Percentiles rank a stretch among this genome's conserved stretches.
phyloP scores from a whole-genome alignment of 2,888 invertebrate species.

The Cataglyphis altisquamis region DNA sequence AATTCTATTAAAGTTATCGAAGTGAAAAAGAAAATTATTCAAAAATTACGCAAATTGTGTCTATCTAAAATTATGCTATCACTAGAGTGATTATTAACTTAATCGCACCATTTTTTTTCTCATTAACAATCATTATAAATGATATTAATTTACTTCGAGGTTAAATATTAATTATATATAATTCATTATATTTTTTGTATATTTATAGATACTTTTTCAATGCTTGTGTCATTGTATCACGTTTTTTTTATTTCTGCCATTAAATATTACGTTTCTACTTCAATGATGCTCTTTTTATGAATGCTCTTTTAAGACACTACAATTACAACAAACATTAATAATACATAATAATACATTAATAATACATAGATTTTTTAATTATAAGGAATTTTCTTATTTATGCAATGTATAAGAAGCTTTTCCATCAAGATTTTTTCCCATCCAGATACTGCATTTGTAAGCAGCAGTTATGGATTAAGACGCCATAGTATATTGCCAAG shows the following conservation, averaged over 20 bases:
- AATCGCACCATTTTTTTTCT: background rate
- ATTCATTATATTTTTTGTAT: too few relatives aligned
- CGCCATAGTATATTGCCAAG: background rate
- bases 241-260: background rate
- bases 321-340: background rate
- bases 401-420: background rate
- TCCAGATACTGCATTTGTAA: background rate
- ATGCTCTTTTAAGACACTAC: background rate
- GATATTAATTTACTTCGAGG: background rate
- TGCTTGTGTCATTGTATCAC: background rate
- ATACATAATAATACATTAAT: background rate
- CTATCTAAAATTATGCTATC: background rate
- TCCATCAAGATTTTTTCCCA: background rate
- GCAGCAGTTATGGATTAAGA: background rate
- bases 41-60: conserved; percentile 18
- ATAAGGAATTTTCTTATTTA: background rate
- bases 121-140: conserved; percentile 10
- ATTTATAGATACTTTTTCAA: background rate
- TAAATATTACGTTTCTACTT: background rate
- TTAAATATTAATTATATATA: background rate
- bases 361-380: background rate
- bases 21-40: background rate
- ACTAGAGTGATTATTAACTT: conserved; percentile 3
- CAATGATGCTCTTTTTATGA: background rate
- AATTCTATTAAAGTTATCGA: conserved; percentile 1